Conservation (phyloP, 2,113 vertebrate genomes). For the Melanostigma gelatinosum region DNA sequence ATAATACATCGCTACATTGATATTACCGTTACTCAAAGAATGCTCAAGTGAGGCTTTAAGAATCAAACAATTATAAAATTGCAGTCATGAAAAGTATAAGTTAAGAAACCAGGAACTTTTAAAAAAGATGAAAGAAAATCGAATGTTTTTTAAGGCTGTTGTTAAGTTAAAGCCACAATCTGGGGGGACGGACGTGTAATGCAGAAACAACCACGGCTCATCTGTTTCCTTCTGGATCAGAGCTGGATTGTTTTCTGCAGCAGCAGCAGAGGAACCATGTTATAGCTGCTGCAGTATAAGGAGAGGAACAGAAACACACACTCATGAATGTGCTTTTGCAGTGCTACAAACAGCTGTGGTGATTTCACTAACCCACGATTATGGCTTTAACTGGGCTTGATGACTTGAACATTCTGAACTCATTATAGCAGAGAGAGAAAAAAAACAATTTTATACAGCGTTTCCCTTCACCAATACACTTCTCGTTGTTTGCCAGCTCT, state of each 20-base stretch:
- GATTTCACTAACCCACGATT: slow-evolving; percentile 61
- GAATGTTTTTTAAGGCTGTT: slow-evolving; percentile 78
- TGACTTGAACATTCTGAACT: slow-evolving; percentile 73
- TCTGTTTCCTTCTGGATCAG: slow-evolving; percentile 23
- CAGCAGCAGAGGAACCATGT: slow-evolving; percentile 11
- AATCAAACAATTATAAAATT: slow-evolving; percentile 76
- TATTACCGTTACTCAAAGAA: slow-evolving; percentile 76
- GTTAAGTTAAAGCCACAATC: slow-evolving; percentile 78
- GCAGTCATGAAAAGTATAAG: slow-evolving; percentile 68
- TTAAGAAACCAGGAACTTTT: slow-evolving; percentile 55
- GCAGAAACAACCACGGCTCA: slow-evolving; percentile 51
- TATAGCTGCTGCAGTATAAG: slow-evolving; percentile 26
- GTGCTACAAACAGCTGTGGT: slow-evolving; percentile 49
- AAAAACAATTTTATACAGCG: slow-evolving; percentile 60
- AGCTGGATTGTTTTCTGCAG: slow-evolving; percentile 32
- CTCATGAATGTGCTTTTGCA: slow-evolving; percentile 24
- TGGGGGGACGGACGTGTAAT: slow-evolving; percentile 43
- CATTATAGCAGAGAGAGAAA: slow-evolving; percentile 57
- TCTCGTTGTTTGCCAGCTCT: slow-evolving; percentile 32
- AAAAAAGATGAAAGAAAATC: slow-evolving; percentile 64
- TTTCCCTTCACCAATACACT: slow-evolving; percentile 54
- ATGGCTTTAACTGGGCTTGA: slow-evolving; percentile 73
- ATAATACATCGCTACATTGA: slow-evolving; percentile 78
- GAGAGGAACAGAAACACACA: slow-evolving; percentile 17
- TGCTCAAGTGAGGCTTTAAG: slow-evolving; percentile 75